Evolutionary conservation across 2,113 vertebrate genomes (phyloP).

Genomic region (Hippocampus abdominalis): DNA sequence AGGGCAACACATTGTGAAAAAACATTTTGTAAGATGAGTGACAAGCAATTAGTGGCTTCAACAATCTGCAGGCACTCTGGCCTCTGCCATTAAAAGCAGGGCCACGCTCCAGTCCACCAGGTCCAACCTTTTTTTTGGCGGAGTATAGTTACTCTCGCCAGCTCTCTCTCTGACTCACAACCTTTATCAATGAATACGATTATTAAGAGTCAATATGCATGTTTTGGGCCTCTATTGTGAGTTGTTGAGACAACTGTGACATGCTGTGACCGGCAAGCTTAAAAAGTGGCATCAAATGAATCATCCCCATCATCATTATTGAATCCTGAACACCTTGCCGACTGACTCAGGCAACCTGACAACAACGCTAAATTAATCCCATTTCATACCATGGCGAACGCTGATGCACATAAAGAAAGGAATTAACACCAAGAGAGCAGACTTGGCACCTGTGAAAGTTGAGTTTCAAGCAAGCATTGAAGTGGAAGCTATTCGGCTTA

Average conservation of each 20-base stretch:
- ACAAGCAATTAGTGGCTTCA: no score
- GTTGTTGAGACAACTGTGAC: constrained; percentile 35
- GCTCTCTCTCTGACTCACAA: background rate
- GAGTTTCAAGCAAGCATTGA: constrained; percentile 16
- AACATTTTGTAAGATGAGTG: no score
- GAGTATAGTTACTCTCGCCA: background rate
- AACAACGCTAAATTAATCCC: constrained; percentile 58
- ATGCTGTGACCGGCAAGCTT: constrained; percentile 40
- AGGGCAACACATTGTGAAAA: no score
- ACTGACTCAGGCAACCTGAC: constrained; percentile 45
- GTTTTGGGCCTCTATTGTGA: constrained; percentile 46
- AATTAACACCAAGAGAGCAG: constrained; percentile 22
- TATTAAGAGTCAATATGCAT: constrained; percentile 58
- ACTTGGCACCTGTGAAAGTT: constrained; percentile 25
- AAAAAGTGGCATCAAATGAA: constrained; percentile 49
- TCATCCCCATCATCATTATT: constrained; percentile 40
- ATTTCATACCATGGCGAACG: constrained; percentile 50
- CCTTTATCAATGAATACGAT: constrained; percentile 47
- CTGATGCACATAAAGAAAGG: constrained; percentile 26
- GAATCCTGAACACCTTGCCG: constrained; percentile 45
- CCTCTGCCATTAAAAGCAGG: no score
- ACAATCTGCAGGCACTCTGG: no score
- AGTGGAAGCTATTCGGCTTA: constrained; percentile 20
- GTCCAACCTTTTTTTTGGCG: background rate
- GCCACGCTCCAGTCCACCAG: background rate